Conservation (phyloP, 2,113 vertebrate species). For the Polypterus senegalus region DNA sequence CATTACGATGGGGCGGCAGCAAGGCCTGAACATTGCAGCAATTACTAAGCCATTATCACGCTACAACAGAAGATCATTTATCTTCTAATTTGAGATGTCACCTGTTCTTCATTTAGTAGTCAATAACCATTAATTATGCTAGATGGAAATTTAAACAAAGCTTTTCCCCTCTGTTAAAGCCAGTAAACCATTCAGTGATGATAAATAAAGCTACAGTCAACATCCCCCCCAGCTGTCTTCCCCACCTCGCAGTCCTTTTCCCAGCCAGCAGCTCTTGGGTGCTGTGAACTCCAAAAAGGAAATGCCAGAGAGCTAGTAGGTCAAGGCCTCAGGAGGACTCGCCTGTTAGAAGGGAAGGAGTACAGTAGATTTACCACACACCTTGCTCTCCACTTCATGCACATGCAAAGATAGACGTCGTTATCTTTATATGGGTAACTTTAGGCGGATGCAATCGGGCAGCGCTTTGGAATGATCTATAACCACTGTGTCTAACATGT, state of each 20-base stretch:
- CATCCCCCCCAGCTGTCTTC: conserved; percentile 24
- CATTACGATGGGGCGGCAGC: conserved; percentile 46
- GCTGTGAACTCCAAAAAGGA: conserved; percentile 34
- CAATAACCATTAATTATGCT: conserved; percentile 66
- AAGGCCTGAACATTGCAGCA: conserved; percentile 50
- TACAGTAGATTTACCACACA: not conserved
- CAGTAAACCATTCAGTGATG: conserved; percentile 54
- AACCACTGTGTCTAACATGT: no score
- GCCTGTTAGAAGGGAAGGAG: conserved; percentile 10
- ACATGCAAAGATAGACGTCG: not conserved
- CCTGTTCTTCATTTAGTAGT: conserved; percentile 73
- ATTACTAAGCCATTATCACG: conserved; percentile 73
- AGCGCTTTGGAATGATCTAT: no score
- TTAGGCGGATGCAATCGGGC: not conserved
- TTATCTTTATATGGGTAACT: not conserved
- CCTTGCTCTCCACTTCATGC: not conserved
- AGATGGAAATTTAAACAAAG: conserved; percentile 60
- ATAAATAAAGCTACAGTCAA: conserved; percentile 53
- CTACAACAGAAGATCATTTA: conserved; percentile 63
- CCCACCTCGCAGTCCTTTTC: conserved; percentile 18
- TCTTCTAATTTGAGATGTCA: conserved; percentile 68
- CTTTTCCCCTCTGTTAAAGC: conserved; percentile 48
- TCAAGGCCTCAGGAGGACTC: conserved; percentile 40
- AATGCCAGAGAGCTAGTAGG: conserved; percentile 30
- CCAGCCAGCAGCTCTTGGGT: conserved; percentile 34